Conservation (phyloP, 2,113 vertebrate genomes). For the Ornithorhynchus anatinus region DNA sequence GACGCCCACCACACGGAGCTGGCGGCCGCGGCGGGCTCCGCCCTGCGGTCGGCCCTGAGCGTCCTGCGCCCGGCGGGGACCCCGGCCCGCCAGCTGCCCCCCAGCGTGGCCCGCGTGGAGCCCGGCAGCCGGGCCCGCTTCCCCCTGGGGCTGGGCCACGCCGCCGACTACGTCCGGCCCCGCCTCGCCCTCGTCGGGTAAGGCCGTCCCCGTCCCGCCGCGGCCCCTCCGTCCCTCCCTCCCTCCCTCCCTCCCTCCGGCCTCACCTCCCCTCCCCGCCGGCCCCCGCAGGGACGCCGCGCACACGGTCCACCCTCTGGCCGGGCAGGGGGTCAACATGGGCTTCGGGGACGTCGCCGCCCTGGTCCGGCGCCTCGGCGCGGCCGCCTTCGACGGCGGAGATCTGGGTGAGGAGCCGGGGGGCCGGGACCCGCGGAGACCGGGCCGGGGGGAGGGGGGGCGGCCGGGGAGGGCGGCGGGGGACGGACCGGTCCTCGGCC, state of each 20-base stretch:
- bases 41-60: constrained; percentile 79
- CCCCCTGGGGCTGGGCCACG: constrained; percentile 91
- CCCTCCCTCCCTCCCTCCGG: neutral
- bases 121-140: constrained; percentile 85
- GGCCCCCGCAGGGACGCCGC: constrained; percentile 87
- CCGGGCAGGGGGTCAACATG: constrained; percentile 96
- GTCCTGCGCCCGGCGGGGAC: constrained; percentile 83
- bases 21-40: constrained; percentile 81
- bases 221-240: neutral
- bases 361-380: constrained; percentile 84
- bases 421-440: neutral
- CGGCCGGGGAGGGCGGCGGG: neutral
- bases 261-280: constrained; percentile 19
- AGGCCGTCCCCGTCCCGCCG: constrained; percentile 20
- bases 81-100: constrained; percentile 90
- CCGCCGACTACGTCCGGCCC: constrained; percentile 88
- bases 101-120: constrained; percentile 85
- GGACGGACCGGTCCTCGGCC: neutral
- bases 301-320: constrained; percentile 95
- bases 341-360: constrained; percentile 92
- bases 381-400: constrained; percentile 89
- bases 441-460: neutral
- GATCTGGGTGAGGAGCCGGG: constrained; percentile 86
- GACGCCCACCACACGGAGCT: constrained; percentile 92
- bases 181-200: constrained; percentile 92